These are phyloP conservation scores for Zygaena filipendulae DNA, from an alignment of 2,888 invertebrate genomes.

Conservation along the genomic window DNA sequence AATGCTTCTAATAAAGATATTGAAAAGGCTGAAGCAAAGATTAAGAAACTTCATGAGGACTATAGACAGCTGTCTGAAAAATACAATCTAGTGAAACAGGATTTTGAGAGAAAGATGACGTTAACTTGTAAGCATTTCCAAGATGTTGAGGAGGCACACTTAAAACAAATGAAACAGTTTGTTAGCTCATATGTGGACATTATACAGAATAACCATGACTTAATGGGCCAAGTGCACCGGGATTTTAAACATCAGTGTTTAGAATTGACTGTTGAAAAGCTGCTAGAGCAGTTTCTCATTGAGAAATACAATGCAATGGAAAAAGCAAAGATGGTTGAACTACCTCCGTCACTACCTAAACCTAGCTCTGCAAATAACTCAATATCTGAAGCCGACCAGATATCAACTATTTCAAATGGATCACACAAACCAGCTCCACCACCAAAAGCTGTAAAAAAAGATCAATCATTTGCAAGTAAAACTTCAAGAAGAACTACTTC, in stretches of 20 bases:
- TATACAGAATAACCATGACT: conserved; percentile 88
- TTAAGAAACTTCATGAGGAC: conserved; percentile 95
- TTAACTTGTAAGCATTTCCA: conserved; percentile 94
- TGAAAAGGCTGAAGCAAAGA: conserved; percentile 92
- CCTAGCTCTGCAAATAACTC: conserved; percentile 61
- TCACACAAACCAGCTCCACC: conserved; percentile 53
- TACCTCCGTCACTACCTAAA: conserved; percentile 51
- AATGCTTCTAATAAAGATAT: conserved; percentile 91
- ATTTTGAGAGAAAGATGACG: conserved; percentile 97
- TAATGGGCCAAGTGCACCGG: conserved; percentile 92
- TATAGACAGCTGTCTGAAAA: conserved; percentile 92
- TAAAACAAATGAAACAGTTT: conserved; percentile 96
- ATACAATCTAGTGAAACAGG: conserved; percentile 89
- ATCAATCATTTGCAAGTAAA: conserved; percentile 73
- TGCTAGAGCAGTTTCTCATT: conserved; percentile 91
- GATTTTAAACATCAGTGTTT: conserved; percentile 93
- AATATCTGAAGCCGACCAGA: conserved; percentile 62
- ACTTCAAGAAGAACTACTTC: conserved; percentile 93
- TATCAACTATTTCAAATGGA: conserved; percentile 58
- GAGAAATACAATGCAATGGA: conserved; percentile 94
- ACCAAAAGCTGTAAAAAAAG: conserved; percentile 72
- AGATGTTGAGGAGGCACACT: conserved; percentile 92
- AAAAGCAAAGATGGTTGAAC: conserved; percentile 81
- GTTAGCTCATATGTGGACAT: conserved; percentile 88
- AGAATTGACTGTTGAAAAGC: conserved; percentile 91